Evolutionary conservation across 2,888 invertebrate species (phyloP).

Genomic region (Rutpela maculata): DNA sequence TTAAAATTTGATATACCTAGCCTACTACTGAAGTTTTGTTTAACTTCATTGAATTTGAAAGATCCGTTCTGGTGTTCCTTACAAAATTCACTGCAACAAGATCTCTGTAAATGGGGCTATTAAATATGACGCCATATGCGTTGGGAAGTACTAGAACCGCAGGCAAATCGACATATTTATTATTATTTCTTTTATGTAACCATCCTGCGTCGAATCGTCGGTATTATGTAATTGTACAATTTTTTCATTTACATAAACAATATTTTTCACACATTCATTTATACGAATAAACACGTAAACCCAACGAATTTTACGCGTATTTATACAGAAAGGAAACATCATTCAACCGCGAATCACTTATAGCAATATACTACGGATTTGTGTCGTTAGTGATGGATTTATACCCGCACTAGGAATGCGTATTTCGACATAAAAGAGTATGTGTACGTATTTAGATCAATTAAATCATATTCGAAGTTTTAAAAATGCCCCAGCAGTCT

Average conservation of each 20-base stretch:
- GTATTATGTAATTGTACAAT: slow-evolving; percentile 33
- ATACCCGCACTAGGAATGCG: slow-evolving; percentile 42
- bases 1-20: no score
- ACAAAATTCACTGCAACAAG: not conserved
- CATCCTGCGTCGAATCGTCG: slow-evolving; percentile 11
- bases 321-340: slow-evolving; percentile 55
- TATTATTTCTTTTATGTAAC: slow-evolving; percentile 30
- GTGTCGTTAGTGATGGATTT: slow-evolving; percentile 51
- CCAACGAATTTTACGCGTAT: slow-evolving; percentile 54
- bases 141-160: not conserved
- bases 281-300: slow-evolving; percentile 52
- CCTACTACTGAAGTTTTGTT: no score
- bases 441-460: slow-evolving; percentile 5
- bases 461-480: slow-evolving; percentile 9
- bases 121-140: not conserved
- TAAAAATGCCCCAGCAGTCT: not conserved
- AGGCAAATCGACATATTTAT: slow-evolving; percentile 12
- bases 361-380: slow-evolving; percentile 50
- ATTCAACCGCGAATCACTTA: slow-evolving; percentile 53
- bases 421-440: slow-evolving; percentile 50
- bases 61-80: no score
- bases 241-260: slow-evolving; percentile 49
- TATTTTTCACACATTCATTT: slow-evolving; percentile 50
- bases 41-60: no score
- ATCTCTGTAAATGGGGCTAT: not conserved